These are phyloP conservation scores for Aplysina aerophoba DNA, from an alignment of 37 sponge, comb jelly and placozoan species.

Conservation along the genomic window DNA sequence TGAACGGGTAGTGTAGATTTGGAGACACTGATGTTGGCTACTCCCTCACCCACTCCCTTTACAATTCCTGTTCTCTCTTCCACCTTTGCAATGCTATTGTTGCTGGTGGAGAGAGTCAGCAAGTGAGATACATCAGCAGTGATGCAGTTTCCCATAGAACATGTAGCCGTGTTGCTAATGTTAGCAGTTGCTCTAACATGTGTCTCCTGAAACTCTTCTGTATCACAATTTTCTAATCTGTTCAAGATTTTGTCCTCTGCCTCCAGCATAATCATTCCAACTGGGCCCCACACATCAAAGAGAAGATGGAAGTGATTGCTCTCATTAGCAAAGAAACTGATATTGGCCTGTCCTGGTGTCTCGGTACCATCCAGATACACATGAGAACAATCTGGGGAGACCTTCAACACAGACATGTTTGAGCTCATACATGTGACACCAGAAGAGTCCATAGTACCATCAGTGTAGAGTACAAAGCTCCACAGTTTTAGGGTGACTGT, in stretches of 20 bases:
- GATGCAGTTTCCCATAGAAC: too few species aligned
- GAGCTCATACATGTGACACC: background rate
- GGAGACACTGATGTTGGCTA: background rate
- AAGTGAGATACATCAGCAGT: too few species aligned
- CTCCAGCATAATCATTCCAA: background rate
- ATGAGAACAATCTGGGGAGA: conserved; percentile 39
- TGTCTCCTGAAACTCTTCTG: conserved; percentile 40
- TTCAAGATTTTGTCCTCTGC: conserved; percentile 49
- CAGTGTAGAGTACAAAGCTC: background rate
- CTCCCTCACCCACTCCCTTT: conserved; percentile 2
- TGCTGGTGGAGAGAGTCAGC: too few species aligned
- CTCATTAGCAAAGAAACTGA: conserved; percentile 17
- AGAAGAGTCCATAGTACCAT: background rate
- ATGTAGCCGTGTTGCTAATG: background rate
- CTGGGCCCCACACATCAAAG: conserved; percentile 60
- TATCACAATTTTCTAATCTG: background rate
- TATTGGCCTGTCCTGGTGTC: conserved; percentile 33
- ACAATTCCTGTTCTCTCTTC: background rate
- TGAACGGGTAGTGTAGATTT: too few species aligned
- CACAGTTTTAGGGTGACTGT: background rate
- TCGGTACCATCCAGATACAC: conserved; percentile 72
- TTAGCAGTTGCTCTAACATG: background rate
- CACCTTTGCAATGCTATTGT: too few species aligned
- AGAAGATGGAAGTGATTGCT: background rate
- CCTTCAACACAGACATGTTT: conserved; percentile 39